Percentiles rank a stretch among this genome's conserved stretches.
Evolutionary conservation across 64 coral and sea anemone genomes (phyloP).

Genomic region (Hydrozoanthus tunicans): DNA sequence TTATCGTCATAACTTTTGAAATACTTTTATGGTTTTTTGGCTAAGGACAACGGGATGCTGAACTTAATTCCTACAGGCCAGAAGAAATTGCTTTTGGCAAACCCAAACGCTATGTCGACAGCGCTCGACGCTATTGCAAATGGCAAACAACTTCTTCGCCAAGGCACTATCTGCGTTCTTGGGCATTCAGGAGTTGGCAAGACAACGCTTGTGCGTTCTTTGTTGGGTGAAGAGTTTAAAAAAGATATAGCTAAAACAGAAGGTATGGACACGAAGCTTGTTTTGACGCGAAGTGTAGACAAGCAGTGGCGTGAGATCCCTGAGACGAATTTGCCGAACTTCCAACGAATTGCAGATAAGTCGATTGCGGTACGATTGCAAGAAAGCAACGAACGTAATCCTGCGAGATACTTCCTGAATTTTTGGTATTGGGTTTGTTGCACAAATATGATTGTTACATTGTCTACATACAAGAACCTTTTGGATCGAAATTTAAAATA

Average conservation of each 20-base stretch:
- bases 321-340: not conserved
- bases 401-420: not conserved
- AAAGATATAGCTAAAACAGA: not conserved
- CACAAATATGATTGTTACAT: not conserved
- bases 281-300: not conserved
- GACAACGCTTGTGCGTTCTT: slow-evolving; percentile 1
- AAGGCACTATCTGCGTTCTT: slow-evolving; percentile 6
- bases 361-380: slow-evolving; percentile 5
- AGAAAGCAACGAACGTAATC: not conserved
- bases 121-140: not conserved
- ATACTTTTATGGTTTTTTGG: not conserved
- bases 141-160: not conserved
- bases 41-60: not conserved
- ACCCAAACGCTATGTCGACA: slow-evolving; percentile 28
- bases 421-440: slow-evolving; percentile 1
- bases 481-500: not conserved
- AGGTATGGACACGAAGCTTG: slow-evolving; percentile 14
- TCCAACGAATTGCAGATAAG: slow-evolving; percentile 12
- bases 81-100: not conserved
- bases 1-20: not conserved
- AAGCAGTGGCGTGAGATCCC: not conserved
- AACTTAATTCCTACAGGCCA: slow-evolving; percentile 9
- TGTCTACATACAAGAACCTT: not conserved
- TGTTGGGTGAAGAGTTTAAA: not conserved
- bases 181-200: not conserved